Conservation (phyloP, 1,140 invertebrate genomes). For the Drosophila ohnishii region DNA sequence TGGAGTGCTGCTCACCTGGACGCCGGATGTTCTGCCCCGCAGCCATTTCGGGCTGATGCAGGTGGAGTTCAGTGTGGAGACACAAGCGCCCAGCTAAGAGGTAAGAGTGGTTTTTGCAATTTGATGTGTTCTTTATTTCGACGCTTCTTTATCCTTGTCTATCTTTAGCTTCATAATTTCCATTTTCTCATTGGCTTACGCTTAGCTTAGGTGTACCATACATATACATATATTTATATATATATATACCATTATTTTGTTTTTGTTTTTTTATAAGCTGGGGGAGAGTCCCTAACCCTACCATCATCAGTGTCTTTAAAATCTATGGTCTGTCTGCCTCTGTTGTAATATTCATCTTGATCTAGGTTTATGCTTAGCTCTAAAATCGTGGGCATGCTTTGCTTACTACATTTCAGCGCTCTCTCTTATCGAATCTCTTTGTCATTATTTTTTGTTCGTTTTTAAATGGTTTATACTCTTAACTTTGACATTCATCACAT, state of each 20-base stretch:
- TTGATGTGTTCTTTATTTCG: conserved; percentile 70
- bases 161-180: conserved; percentile 16
- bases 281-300: conserved; percentile 23
- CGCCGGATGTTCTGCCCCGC: conserved; percentile 58
- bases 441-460: conserved; percentile 17
- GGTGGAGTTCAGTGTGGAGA: conserved; percentile 62
- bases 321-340: conserved; percentile 65
- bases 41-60: conserved; percentile 73
- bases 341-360: conserved; percentile 32
- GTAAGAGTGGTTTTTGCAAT: conserved; percentile 29
- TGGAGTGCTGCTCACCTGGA: conserved; percentile 72
- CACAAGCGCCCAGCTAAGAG: conserved; percentile 31
- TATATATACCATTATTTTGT: conserved; percentile 46
- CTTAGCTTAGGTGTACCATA: conserved; percentile 70
- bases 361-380: conserved; percentile 64
- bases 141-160: conserved; percentile 67
- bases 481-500: conserved; percentile 81
- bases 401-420: conserved; percentile 75
- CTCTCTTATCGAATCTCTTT: conserved; percentile 54
- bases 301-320: conserved; percentile 49
- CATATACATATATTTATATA: conserved; percentile 60
- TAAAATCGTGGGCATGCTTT: conserved; percentile 80
- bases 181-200: conserved; percentile 65
- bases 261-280: conserved; percentile 55
- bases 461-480: conserved; percentile 61